Percentiles rank a stretch among this genome's conserved stretches.
Conservation (phyloP, 2,888 invertebrate species). For the Alloplasta piceator region DNA sequence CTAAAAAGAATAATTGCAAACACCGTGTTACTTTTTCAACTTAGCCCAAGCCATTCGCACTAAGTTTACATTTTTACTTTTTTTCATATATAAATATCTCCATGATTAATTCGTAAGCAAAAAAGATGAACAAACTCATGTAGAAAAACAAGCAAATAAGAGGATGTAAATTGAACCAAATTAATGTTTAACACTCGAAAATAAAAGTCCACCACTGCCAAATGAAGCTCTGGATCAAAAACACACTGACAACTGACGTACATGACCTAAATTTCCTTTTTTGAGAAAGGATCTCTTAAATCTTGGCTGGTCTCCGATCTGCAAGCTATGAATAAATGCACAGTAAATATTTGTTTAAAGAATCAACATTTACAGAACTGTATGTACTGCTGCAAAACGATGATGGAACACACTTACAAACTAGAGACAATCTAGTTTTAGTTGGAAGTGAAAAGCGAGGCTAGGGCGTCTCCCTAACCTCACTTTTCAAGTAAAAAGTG, state of each 20-base stretch:
- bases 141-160: conserved; percentile 8
- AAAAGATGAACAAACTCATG: conserved; percentile 3
- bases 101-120: background rate
- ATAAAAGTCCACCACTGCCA: conserved; percentile 21
- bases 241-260: background rate
- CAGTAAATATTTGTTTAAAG: too few relatives aligned
- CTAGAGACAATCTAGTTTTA: too few relatives aligned
- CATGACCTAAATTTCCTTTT: conserved; percentile 3
- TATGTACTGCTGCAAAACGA: too few relatives aligned
- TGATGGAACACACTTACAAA: too few relatives aligned
- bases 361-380: too few relatives aligned
- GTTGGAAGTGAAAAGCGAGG: too few relatives aligned
- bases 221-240: conserved; percentile 5
- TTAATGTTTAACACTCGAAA: conserved; percentile 3
- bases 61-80: background rate
- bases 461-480: too few relatives aligned
- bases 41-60: background rate
- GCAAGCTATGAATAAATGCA: conserved; percentile 1
- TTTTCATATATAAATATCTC: conserved; percentile 4
- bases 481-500: too few relatives aligned
- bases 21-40: background rate
- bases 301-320: background rate
- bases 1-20: background rate
- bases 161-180: background rate
- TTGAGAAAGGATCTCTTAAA: background rate